Evolutionary conservation across 2,113 vertebrate species (phyloP).

Genomic region (Oryzias javanicus): DNA sequence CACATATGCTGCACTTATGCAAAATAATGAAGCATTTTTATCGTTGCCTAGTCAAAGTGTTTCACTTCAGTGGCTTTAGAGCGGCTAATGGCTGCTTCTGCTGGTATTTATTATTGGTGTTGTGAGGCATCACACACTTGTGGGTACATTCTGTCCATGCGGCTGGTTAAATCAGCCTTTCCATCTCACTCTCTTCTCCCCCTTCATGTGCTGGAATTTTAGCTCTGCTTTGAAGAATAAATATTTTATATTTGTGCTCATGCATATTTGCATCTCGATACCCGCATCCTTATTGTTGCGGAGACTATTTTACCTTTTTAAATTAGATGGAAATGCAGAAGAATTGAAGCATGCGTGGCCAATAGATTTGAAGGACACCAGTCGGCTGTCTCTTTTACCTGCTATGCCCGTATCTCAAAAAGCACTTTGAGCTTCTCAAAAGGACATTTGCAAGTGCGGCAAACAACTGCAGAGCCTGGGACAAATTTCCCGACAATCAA

Average conservation of each 20-base stretch:
- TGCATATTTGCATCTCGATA: slow-evolving; percentile 14
- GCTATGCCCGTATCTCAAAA: background rate
- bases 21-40: slow-evolving; percentile 50
- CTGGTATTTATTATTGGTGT: slow-evolving; percentile 54
- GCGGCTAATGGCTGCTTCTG: slow-evolving; percentile 28
- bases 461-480: slow-evolving; percentile 23
- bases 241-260: slow-evolving; percentile 24
- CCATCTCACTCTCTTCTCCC: slow-evolving; percentile 11
- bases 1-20: slow-evolving; percentile 12
- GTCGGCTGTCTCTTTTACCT: slow-evolving; percentile 14
- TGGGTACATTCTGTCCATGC: slow-evolving; percentile 26
- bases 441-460: slow-evolving; percentile 21
- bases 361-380: slow-evolving; percentile 14
- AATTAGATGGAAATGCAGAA: slow-evolving; percentile 22
- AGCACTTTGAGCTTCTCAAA: slow-evolving; percentile 12
- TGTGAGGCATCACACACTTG: slow-evolving; percentile 30
- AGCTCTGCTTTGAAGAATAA: slow-evolving; percentile 33
- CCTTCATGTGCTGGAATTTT: slow-evolving; percentile 15
- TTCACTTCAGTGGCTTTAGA: slow-evolving; percentile 4
- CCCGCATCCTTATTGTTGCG: slow-evolving; percentile 26
- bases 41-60: slow-evolving; percentile 14
- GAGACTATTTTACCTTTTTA: slow-evolving; percentile 12
- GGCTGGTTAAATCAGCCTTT: slow-evolving; percentile 36
- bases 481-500: slow-evolving; percentile 47
- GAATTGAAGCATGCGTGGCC: slow-evolving; percentile 6